These are phyloP conservation scores for Meteorus colon DNA, from an alignment of 2,888 invertebrate genomes.

Conservation along the genomic window DNA sequence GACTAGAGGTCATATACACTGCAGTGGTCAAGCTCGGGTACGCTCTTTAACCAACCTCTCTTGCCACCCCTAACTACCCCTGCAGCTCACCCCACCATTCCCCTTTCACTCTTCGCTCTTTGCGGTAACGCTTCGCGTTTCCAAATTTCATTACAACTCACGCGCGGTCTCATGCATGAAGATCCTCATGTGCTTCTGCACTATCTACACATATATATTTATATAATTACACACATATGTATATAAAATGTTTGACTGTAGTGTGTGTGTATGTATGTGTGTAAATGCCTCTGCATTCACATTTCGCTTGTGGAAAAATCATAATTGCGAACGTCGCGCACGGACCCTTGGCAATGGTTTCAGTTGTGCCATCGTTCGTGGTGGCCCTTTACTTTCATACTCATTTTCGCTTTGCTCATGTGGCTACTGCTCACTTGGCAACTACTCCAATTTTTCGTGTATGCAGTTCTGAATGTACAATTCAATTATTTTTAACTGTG, in stretches of 20 bases:
- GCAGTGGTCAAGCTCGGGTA: constrained; percentile 9
- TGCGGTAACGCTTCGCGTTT: constrained; percentile 58
- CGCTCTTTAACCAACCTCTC: constrained; percentile 39
- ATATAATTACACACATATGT: neutral
- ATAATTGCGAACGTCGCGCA: constrained; percentile 14
- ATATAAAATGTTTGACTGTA: no score
- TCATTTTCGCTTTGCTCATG: neutral
- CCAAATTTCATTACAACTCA: constrained; percentile 66
- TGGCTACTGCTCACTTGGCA: neutral
- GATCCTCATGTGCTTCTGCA: constrained; percentile 48
- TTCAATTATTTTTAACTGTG: constrained; percentile 1
- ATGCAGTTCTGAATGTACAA: neutral
- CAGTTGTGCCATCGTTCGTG: neutral
- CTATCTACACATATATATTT: constrained; percentile 5
- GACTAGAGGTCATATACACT: constrained; percentile 12
- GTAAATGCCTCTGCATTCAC: constrained; percentile 13
- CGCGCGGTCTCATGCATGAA: constrained; percentile 60
- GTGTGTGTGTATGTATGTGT: neutral
- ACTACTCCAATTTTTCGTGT: neutral
- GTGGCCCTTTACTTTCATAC: neutral
- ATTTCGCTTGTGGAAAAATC: constrained; percentile 2
- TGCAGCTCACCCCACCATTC: neutral
- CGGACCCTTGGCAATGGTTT: constrained; percentile 13
- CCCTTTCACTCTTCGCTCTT: constrained; percentile 49
- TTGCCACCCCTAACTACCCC: constrained; percentile 7